Base-by-base conservation (phyloP, 2,888 invertebrate species). In the Platycnemis pennipes region DNA sequence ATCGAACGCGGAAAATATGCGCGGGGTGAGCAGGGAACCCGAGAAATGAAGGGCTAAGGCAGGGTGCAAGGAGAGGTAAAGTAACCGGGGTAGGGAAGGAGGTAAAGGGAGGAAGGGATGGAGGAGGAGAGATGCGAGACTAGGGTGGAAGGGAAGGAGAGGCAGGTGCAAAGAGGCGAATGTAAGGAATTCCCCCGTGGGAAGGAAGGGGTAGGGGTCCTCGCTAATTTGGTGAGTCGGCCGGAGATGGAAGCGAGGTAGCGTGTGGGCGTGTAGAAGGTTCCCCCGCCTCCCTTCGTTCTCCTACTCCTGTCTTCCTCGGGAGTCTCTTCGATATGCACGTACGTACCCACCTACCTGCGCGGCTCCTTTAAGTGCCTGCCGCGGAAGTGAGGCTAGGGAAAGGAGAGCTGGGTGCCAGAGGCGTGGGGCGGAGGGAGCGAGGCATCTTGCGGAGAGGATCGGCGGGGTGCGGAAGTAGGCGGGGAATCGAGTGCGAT, bases 211-310 rank as follows among this genome's bases (percentile, higher is more conserved):
- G 69, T 31, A 13, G 69, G 69, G 77, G 37, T 37, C 31, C 37
- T 77, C 77, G 77, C 77, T 77, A 77, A 77, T 77, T 77, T 77
- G 77, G 77, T 77, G 77, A 77, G 77, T 77, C 77, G 77, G 77
- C 37, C 77, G 77, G 77, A 77, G 77, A 77, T 77, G 37, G 77
- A 77, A 31, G 37, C 37, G 63, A n/a, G 53, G 7, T 16, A 53
- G 63, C 4, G 63, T n/a, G 63, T 3, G 26, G 63, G 77, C 37
- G 7, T 13, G 77, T 11, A 37, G 77, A 8, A 37, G 31, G 31
- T 13, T 77, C 77, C 37, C 77, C 11, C 63, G 26, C 19, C 63
- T 63, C 37, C 13, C 37, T 37, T 16, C 77, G 31, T 77, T 16
- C 26, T 37, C 13, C 77, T 49, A 49, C 19, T 19, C 49, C 49